Evolutionary conservation across 2,888 invertebrate species (phyloP).

Genomic region (Diogma glabrata): DNA sequence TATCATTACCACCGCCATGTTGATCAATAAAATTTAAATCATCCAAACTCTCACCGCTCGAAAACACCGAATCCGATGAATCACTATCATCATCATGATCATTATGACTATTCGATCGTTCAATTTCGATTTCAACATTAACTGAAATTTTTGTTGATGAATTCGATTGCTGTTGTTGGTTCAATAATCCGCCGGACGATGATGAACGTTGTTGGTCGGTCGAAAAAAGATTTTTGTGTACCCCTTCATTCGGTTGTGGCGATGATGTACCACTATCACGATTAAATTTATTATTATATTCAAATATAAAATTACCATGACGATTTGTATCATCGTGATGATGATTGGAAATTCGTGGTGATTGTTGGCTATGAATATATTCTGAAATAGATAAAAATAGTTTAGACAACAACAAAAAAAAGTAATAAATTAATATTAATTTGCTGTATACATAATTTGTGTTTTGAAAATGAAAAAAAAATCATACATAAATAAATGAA

Average conservation of each 20-base stretch:
- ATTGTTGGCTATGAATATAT: conserved; percentile 4
- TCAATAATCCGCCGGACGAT: conserved; percentile 16
- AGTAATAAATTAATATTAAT: too few species aligned
- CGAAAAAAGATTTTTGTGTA: not conserved
- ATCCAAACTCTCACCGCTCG: conserved; percentile 25
- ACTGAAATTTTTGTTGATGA: conserved; percentile 21
- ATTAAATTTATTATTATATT: conserved; percentile 23
- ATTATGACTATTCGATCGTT: not conserved
- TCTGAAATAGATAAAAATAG: too few species aligned
- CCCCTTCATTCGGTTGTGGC: conserved; percentile 28
- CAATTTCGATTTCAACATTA: conserved; percentile 14
- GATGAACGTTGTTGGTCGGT: conserved; percentile 7
- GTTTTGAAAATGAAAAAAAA: too few species aligned
- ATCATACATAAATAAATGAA: too few species aligned
- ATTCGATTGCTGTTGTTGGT: conserved; percentile 11
- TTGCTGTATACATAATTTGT: too few species aligned
- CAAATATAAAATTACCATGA: conserved; percentile 2
- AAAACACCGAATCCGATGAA: conserved; percentile 37
- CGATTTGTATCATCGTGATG: conserved; percentile 1
- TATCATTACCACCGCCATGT: not conserved
- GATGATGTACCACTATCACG: conserved; percentile 37
- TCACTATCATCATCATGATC: conserved; percentile 24
- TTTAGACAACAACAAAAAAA: too few species aligned
- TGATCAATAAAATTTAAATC: conserved; percentile 6
- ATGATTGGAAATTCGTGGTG: not conserved